phyloP scores from a whole-genome alignment of 2,797 vertebrate species.

The Fundulus diaphanus region DNA sequence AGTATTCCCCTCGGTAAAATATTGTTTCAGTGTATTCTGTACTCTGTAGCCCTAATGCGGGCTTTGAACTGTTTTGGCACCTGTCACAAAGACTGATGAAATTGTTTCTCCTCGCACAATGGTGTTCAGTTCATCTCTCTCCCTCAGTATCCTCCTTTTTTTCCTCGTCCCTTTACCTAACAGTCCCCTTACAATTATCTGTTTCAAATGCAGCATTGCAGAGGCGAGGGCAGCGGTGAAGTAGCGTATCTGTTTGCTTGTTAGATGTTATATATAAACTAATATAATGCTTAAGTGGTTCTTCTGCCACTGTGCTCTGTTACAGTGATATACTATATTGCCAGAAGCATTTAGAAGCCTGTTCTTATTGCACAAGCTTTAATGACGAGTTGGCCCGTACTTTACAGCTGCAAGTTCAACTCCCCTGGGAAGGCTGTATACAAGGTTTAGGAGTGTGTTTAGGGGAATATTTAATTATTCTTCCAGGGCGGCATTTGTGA shows the following conservation, averaged over 20 bases:
- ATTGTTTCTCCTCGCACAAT: conserved; percentile 52
- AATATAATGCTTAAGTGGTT: background rate
- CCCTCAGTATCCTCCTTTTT: conserved; percentile 25
- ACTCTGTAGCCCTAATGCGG: conserved; percentile 61
- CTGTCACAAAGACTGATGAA: conserved; percentile 70
- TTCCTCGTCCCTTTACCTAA: conserved; percentile 13
- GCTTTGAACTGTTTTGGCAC: conserved; percentile 74
- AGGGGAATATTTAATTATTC: background rate
- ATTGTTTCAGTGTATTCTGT: conserved; percentile 67
- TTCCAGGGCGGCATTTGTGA: background rate
- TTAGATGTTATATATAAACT: background rate
- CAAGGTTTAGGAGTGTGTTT: background rate
- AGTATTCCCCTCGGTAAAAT: conserved; percentile 64
- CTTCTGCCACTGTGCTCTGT: background rate
- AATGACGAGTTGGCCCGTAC: background rate
- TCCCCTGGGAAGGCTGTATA: background rate
- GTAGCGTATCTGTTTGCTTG: background rate
- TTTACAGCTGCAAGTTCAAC: background rate
- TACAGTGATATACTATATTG: background rate
- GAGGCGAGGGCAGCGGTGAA: background rate
- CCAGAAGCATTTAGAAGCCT: background rate
- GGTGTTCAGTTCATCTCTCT: conserved; percentile 37
- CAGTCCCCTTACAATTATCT: conserved; percentile 28
- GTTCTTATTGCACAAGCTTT: background rate
- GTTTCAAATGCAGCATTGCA: conserved; percentile 11